Conservation (phyloP, 2,113 vertebrate species). For the Bos indicus region DNA sequence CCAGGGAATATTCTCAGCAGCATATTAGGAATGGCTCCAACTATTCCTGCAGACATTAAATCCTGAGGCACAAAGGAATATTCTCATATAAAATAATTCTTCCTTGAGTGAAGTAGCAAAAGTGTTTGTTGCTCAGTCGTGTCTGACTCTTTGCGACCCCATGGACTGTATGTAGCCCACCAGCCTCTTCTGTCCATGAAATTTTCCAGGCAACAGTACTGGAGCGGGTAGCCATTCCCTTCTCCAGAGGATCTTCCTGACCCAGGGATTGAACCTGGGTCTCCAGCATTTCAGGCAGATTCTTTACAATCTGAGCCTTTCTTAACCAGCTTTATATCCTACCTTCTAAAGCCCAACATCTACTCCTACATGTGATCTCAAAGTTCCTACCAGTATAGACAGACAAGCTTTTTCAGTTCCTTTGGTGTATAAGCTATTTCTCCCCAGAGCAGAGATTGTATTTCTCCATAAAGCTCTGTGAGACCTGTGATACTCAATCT, state of each 20-base stretch:
- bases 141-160: neutral
- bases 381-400: neutral
- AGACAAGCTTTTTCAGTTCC: neutral
- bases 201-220: neutral
- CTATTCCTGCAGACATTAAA: neutral
- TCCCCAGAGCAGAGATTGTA: neutral
- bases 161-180: neutral
- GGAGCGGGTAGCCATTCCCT: neutral
- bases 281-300: neutral
- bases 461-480: neutral
- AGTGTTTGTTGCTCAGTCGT: neutral
- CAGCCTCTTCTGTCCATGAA: neutral
- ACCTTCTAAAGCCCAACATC: neutral
- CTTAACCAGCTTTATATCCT: neutral
- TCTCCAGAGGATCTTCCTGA: neutral
- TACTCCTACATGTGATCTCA: neutral
- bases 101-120: neutral
- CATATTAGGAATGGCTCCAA: neutral
- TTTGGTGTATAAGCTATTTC: neutral
- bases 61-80: neutral
- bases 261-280: neutral
- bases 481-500: neutral
- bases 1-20: neutral
- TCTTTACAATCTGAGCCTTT: neutral
- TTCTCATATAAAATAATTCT: neutral